Percentiles rank a stretch among this genome's conserved stretches.
Conservation (phyloP, 2,113 vertebrate genomes). For the Amblyornis subalaris region DNA sequence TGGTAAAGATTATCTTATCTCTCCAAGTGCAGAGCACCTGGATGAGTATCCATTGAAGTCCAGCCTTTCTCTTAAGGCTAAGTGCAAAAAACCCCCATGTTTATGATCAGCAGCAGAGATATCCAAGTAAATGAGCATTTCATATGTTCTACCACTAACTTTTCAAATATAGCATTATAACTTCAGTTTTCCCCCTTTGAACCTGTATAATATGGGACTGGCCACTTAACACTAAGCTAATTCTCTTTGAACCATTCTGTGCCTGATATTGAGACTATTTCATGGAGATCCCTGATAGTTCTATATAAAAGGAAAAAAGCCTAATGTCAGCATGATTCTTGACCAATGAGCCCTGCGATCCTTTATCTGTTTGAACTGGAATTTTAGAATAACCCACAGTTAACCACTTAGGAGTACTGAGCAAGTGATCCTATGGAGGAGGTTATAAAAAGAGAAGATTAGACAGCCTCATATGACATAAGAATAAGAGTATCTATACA, state of each 20-base stretch:
- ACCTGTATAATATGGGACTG: not conserved
- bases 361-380: not conserved
- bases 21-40: constrained; percentile 19
- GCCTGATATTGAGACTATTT: not conserved
- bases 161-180: not conserved
- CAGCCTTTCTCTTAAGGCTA: constrained; percentile 35
- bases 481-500: not conserved
- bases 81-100: not conserved
- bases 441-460: not conserved
- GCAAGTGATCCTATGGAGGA: not conserved
- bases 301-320: not conserved
- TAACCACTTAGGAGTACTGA: not conserved
- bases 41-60: constrained; percentile 1
- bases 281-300: not conserved
- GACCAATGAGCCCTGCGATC: not conserved
- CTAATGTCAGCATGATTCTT: not conserved
- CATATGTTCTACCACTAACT: not conserved
- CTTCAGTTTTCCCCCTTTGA: not conserved
- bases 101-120: constrained; percentile 7
- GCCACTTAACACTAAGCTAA: not conserved
- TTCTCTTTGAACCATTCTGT: not conserved
- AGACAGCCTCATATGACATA: not conserved
- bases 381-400: not conserved
- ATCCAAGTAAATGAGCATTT: constrained; percentile 25
- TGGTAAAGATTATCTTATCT: constrained; percentile 49